Base-by-base conservation (phyloP, 1,140 invertebrate genomes). In the Zaprionus vittiger region DNA sequence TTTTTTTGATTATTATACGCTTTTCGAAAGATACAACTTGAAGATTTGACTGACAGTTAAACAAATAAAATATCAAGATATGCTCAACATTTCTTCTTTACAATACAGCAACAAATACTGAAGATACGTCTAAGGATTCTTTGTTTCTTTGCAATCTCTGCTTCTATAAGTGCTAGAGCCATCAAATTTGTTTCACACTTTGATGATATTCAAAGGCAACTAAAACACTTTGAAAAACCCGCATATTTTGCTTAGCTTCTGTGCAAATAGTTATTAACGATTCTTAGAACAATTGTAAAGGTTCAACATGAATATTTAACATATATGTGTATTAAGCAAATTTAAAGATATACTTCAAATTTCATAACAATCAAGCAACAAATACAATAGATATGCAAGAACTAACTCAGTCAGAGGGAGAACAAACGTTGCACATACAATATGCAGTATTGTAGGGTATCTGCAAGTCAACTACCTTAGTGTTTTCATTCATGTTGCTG, bases 161-260 rank as follows among this genome's bases (percentile, higher is more conserved):
- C 1, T 17, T 1, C 1, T 47, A 4, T 4, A 3, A 9, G 6
- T 2, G n/a, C 1, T 47, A 2, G n/a, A 47, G 0, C 6, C 9
- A 3, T 17, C 6, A 47, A 47, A 47, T 17, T 47, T 47, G n/a
- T 7, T 9, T 0, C 6, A 47, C n/a, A 17, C n/a, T 17, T 47
- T 9, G 7, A 0, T 9, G 0, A 3, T 9, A 17, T 9, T 2
- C 0, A 9, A 0, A 47, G 4, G n/a, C 7, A 47, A 17, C n/a
- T 47, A 7, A 1, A 44, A n/a, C 5, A 1, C n/a, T 1, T 2
- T n/a, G 1, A 0, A n/a, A 17, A 9, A 9, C 9, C 1, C 9
- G 3, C 2, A 0, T 9, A 4, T 3, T 3, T 3, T 4, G 7
- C n/a, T 3, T n/a, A 7, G n/a, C 7, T 17, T n/a, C 2, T 0